Evolutionary conservation across 2,888 invertebrate genomes (phyloP).

Genomic region (Tenthredo distinguenda): DNA sequence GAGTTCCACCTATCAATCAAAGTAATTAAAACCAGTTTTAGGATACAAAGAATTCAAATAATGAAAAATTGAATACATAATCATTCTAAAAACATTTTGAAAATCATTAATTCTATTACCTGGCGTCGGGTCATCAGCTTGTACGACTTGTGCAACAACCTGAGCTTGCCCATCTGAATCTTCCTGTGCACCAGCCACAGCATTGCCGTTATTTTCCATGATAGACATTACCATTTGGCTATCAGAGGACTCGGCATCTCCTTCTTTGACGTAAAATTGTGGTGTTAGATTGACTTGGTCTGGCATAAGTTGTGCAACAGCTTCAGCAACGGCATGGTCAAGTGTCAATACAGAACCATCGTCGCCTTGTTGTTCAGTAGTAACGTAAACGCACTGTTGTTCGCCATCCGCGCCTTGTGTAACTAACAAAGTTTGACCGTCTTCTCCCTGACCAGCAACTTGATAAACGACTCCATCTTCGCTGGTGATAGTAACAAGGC

Average conservation of each 20-base stretch:
- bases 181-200: slow-evolving; percentile 76
- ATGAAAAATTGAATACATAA: no score
- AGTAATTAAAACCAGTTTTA: not conserved
- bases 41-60: not conserved
- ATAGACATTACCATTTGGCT: slow-evolving; percentile 79
- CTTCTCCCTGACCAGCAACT: slow-evolving; percentile 90
- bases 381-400: slow-evolving; percentile 85
- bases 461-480: slow-evolving; percentile 92
- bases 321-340: slow-evolving; percentile 79
- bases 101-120: slow-evolving; percentile 78
- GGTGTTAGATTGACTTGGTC: slow-evolving; percentile 76
- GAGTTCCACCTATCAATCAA: slow-evolving; percentile 85
- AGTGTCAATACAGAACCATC: slow-evolving; percentile 80
- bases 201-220: slow-evolving; percentile 73
- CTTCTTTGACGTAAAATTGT: slow-evolving; percentile 77
- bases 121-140: slow-evolving; percentile 91
- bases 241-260: slow-evolving; percentile 69
- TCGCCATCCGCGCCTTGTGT: slow-evolving; percentile 88
- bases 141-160: slow-evolving; percentile 92
- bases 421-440: slow-evolving; percentile 87
- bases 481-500: slow-evolving; percentile 89
- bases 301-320: slow-evolving; percentile 82
- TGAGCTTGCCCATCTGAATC: slow-evolving; percentile 82
- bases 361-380: slow-evolving; percentile 81
- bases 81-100: no score